Evolutionary conservation across 2,113 vertebrate genomes (phyloP).

Genomic region (Ailuropoda melanoleuca): DNA sequence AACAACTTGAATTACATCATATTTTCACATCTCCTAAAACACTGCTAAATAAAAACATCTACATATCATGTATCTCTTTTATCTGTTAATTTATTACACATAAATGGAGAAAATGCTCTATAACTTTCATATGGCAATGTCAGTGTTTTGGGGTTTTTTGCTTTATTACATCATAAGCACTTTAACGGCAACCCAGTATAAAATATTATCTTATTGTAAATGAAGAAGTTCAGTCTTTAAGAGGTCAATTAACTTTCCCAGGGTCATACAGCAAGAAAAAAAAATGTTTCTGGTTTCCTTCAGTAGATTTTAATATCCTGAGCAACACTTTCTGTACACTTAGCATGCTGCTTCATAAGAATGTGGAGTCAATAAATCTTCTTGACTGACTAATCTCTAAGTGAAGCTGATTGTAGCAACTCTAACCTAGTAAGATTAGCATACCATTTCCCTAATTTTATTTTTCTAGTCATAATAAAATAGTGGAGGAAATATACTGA

Average conservation of each 20-base stretch:
- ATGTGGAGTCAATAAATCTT: background rate
- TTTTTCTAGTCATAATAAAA: constrained; percentile 13
- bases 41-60: background rate
- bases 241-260: background rate
- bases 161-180: background rate
- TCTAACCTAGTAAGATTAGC: background rate
- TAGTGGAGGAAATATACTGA: background rate
- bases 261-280: background rate
- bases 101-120: background rate
- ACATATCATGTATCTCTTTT: background rate
- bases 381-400: constrained; percentile 10
- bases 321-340: background rate
- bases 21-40: background rate
- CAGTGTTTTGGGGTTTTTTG: background rate
- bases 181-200: background rate
- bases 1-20: background rate
- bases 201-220: constrained; percentile 22
- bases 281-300: background rate
- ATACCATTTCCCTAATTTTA: constrained; percentile 8
- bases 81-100: background rate
- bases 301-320: background rate
- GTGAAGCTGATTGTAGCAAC: background rate
- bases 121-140: background rate
- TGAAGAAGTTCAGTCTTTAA: background rate
- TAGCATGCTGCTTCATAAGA: background rate